Evolutionary conservation across 2,797 vertebrate species (phyloP), one percentile per base, ranked within the genome.

Genomic region (Phrynocephalus vlangalii): DNA sequence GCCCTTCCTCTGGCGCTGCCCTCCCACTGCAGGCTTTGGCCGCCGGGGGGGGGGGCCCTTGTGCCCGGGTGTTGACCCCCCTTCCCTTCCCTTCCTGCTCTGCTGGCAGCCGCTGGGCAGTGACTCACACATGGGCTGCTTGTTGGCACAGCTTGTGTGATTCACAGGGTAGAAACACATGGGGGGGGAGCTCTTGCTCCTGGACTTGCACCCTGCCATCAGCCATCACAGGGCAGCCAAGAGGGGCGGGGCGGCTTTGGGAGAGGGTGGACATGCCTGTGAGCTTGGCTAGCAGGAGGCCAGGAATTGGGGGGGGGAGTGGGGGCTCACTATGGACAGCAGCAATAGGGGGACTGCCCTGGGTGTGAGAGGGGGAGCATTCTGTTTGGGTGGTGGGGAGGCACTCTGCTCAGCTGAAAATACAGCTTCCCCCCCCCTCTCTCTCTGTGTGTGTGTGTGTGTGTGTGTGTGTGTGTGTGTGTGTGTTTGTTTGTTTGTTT

Each of bases 81-180:
- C 10, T 15, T 76, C 84, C 44, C 50, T 67, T 38, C n/a, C 11
- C 56, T 56, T 1, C 66, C 56, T 11, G n/a, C 60, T 6, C 24
- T 44, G 30, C 80, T 38, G 4, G 24, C 3, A 26, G 38, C 38
- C 10, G 72, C 63, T 28, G 52, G 82, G 70, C 70, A 22, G n/a
- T 80, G 87, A 70, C 78, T 84, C 87, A 85, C 56, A 44, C 24
- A 28, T 11, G 68, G 15, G 70, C n/a, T 8, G 28, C 70, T 86
- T 78, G 80, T 83, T 83, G 73, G 71, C 70, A n/a, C 82, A 24
- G 91, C 82, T 9, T 0, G 88, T 85, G 88, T 93, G 94, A 95
- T 87, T 95, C 94, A 95, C 88, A 0, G 67, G 80, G 87, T 92
- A 90, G 91, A 92, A 92, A 94, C 93, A 63, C 70, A n/a, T 48